Conservation (phyloP, 2,113 vertebrate species). For the Promerops cafer region DNA sequence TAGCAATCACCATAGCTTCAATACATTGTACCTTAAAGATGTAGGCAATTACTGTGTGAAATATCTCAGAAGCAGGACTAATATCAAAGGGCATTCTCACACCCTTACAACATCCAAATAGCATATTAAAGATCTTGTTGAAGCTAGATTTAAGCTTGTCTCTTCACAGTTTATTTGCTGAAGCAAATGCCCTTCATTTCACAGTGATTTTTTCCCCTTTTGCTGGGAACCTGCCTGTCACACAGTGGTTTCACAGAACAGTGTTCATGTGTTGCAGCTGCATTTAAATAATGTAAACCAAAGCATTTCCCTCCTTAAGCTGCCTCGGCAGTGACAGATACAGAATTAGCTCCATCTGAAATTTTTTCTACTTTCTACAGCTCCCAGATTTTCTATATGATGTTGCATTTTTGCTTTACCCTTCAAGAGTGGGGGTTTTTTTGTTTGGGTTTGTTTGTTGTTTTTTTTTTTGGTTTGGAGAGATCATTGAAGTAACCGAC, state of each 20-base stretch:
- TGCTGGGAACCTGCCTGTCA: neutral
- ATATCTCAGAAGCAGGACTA: conserved; percentile 56
- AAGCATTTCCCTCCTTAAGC: conserved; percentile 13
- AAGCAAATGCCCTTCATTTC: conserved; percentile 59
- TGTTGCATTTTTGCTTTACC: neutral
- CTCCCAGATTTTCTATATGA: neutral
- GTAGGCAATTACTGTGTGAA: conserved; percentile 54
- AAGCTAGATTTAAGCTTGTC: conserved; percentile 54
- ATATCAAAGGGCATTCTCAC: conserved; percentile 62
- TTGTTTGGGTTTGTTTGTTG: neutral
- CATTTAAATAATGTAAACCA: conserved; percentile 42
- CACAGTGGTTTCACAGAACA: neutral
- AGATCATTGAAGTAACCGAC: neutral
- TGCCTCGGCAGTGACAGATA: neutral
- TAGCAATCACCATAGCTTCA: conserved; percentile 45
- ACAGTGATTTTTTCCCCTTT: conserved; percentile 36
- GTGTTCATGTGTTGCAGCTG: neutral
- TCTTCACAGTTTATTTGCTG: conserved; percentile 49
- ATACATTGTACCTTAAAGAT: conserved; percentile 53
- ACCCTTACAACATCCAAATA: conserved; percentile 53
- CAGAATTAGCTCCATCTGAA: conserved; percentile 14
- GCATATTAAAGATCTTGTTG: conserved; percentile 58
- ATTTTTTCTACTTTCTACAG: neutral
- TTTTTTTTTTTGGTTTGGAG: neutral
- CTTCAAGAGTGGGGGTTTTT: neutral